Conservation (phyloP, 2,113 vertebrate genomes). For the Microtus montanus region DNA sequence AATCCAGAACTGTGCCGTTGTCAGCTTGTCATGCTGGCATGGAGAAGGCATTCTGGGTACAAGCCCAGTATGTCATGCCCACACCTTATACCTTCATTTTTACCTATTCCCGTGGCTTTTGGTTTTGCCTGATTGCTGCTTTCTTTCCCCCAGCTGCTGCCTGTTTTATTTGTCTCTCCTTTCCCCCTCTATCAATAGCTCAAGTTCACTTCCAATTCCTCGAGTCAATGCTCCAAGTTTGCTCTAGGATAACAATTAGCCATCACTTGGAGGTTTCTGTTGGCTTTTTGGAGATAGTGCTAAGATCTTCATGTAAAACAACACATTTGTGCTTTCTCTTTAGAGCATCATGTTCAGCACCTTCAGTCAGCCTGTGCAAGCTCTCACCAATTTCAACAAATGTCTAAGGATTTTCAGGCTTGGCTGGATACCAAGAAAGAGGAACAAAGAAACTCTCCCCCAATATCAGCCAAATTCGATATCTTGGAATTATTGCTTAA, state of each 20-base stretch:
- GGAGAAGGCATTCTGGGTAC: background rate
- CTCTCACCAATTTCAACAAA: slow-evolving; percentile 97
- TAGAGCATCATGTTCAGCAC: slow-evolving; percentile 92
- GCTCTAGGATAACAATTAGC: background rate
- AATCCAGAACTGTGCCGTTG: background rate
- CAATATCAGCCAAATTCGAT: slow-evolving; percentile 90
- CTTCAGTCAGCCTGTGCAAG: slow-evolving; percentile 93
- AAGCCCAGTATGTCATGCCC: too few species aligned
- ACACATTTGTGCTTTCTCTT: slow-evolving; percentile 71
- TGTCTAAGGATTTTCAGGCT: slow-evolving; percentile 93
- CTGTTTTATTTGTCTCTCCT: background rate
- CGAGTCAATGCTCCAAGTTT: background rate
- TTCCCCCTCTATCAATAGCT: background rate
- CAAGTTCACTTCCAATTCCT: background rate
- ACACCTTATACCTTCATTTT: background rate
- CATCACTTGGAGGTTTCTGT: slow-evolving; percentile 2
- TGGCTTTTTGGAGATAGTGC: background rate
- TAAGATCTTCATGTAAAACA: slow-evolving; percentile 35
- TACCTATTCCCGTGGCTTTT: background rate
- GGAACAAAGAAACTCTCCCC: slow-evolving; percentile 85
- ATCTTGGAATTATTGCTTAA: slow-evolving; percentile 88
- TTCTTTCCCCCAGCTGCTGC: background rate
- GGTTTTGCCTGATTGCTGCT: background rate
- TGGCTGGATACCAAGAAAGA: slow-evolving; percentile 92
- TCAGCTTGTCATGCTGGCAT: background rate